Percentiles rank a stretch among this genome's conserved stretches.
These are phyloP conservation scores for Apteryx owenii DNA, from an alignment of 2,113 vertebrate species.

Conservation along the genomic window DNA sequence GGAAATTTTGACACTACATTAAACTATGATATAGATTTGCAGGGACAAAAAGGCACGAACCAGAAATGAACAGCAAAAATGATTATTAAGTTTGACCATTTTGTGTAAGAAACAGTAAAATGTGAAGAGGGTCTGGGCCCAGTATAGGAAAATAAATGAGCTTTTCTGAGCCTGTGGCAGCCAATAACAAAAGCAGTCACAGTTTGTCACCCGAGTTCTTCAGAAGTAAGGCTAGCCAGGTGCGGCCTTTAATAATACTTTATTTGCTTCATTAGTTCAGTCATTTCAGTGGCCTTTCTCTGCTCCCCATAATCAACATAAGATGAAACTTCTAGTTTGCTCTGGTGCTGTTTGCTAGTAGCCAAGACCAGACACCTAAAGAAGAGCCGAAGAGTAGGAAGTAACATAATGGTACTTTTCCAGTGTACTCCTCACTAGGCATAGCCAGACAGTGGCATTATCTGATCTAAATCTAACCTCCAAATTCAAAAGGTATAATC, in stretches of 20 bases:
- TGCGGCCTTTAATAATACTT: neutral
- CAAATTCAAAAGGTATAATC: neutral
- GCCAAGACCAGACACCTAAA: neutral
- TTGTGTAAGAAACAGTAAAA: no score
- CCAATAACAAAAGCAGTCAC: neutral
- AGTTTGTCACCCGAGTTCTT: neutral
- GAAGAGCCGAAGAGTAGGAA: neutral
- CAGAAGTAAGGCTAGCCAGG: neutral
- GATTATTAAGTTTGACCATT: no score
- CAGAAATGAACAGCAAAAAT: neutral
- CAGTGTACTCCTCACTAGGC: neutral
- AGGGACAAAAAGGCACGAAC: neutral
- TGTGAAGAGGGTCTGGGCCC: neutral
- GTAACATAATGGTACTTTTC: neutral
- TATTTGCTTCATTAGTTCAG: neutral
- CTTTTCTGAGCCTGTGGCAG: neutral
- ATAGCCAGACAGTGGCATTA: neutral
- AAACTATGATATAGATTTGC: neutral
- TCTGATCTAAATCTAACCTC: neutral
- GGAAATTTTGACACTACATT: neutral
- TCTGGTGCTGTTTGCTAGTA: neutral
- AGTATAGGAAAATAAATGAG: neutral
- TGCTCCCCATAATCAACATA: neutral
- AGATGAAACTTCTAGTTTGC: neutral
- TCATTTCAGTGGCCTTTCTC: neutral